These are phyloP conservation scores for Pasiphila rectangulata DNA, from an alignment of 2,888 invertebrate species.

Conservation along the genomic window DNA sequence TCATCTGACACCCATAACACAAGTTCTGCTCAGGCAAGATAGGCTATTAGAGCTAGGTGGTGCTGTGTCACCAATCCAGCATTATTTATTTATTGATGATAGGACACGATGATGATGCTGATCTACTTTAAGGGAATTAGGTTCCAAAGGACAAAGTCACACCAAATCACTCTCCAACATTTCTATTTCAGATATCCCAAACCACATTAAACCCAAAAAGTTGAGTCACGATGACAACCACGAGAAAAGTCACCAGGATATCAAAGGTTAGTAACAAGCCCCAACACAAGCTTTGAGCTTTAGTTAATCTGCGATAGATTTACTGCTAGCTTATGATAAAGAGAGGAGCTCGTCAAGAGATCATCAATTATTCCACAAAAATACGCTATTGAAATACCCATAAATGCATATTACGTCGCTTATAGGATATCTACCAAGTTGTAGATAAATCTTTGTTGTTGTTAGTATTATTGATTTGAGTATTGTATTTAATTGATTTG, in stretches of 20 bases:
- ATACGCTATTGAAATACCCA: not conserved
- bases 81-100: too few relatives aligned
- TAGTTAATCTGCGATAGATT: too few relatives aligned
- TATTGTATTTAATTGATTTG: too few relatives aligned
- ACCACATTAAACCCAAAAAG: not conserved
- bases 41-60: too few relatives aligned
- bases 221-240: not conserved
- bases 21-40: too few relatives aligned
- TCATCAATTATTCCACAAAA: not conserved
- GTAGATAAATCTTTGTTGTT: not conserved
- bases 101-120: too few relatives aligned
- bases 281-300: too few relatives aligned
- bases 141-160: not conserved
- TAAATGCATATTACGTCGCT: constrained; percentile 3
- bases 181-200: not conserved
- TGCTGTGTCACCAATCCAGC: too few relatives aligned
- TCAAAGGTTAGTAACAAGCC: not conserved
- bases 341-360: not conserved
- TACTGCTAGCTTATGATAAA: not conserved
- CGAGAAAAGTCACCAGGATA: not conserved
- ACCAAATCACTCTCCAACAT: not conserved
- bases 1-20: too few relatives aligned
- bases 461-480: not conserved
- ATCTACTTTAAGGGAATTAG: not conserved
- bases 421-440: not conserved